These are phyloP conservation scores for Cosmia trapezina DNA, from an alignment of 2,888 invertebrate genomes.

Conservation along the genomic window DNA sequence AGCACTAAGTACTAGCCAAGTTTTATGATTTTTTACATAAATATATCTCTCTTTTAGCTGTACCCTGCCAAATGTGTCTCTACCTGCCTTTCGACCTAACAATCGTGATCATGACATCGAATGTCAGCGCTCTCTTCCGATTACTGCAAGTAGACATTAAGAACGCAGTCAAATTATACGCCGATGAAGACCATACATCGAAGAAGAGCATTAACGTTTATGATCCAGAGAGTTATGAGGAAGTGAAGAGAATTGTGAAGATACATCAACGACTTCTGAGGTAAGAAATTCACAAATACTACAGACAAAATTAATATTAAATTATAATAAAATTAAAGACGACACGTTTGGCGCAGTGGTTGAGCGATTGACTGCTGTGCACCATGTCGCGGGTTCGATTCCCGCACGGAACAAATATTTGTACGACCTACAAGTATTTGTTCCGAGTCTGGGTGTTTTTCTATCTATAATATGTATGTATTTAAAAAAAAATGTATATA, in stretches of 20 bases:
- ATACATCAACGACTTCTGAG: constrained; percentile 63
- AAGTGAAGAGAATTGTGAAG: constrained; percentile 49
- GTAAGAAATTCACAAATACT: constrained; percentile 31
- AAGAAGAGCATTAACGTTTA: constrained; percentile 8
- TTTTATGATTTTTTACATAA: not conserved
- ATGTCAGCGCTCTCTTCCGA: constrained; percentile 62
- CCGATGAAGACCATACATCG: not conserved
- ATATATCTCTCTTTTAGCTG: constrained; percentile 37
- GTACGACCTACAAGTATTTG: no score
- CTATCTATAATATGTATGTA: no score
- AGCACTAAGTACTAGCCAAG: not conserved
- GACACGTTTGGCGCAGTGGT: no score
- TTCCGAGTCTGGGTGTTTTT: no score
- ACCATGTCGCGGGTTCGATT: no score
- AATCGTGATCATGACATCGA: constrained; percentile 57
- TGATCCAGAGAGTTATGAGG: constrained; percentile 37
- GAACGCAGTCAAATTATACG: constrained; percentile 31
- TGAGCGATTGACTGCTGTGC: no score
- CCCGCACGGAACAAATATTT: no score
- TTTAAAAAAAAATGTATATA: no score
- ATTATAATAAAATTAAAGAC: no score
- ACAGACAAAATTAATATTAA: no score
- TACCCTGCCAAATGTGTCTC: constrained; percentile 54
- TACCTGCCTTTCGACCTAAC: constrained; percentile 60
- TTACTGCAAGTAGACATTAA: constrained; percentile 62